These are phyloP conservation scores for Piaya cayana DNA, from an alignment of 2,113 vertebrate genomes.

Conservation along the genomic window DNA sequence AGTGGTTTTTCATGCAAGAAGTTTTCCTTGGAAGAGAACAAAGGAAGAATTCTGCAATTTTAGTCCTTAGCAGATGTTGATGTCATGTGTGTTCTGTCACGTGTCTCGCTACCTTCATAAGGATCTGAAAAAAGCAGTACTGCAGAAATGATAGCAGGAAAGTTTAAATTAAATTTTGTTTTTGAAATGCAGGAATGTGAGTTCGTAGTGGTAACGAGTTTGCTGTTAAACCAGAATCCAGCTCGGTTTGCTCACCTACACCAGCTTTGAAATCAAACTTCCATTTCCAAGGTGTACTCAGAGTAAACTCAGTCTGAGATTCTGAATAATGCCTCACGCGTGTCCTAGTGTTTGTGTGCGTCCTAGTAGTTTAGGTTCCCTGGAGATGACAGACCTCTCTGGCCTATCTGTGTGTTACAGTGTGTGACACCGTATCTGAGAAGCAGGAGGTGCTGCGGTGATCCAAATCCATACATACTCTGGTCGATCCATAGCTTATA, in stretches of 20 bases:
- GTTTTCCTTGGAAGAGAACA: neutral
- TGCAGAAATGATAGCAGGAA: neutral
- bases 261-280: conserved; percentile 2
- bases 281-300: neutral
- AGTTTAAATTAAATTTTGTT: neutral
- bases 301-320: neutral
- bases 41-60: neutral
- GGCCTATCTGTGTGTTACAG: neutral
- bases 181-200: neutral
- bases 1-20: neutral
- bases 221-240: neutral
- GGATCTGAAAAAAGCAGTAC: neutral
- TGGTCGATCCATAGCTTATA: neutral
- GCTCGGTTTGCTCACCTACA: neutral
- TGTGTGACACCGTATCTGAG: neutral
- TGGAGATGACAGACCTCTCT: neutral
- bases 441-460: neutral
- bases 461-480: neutral
- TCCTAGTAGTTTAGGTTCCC: neutral
- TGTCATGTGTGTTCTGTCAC: neutral
- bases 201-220: neutral
- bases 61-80: neutral
- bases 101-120: neutral
- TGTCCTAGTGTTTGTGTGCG: neutral
- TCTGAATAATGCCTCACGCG: neutral